Percentiles rank a stretch among this genome's conserved stretches.
Evolutionary conservation across 2,113 vertebrate genomes (phyloP).

Genomic region (Chlorodrepanis virens): DNA sequence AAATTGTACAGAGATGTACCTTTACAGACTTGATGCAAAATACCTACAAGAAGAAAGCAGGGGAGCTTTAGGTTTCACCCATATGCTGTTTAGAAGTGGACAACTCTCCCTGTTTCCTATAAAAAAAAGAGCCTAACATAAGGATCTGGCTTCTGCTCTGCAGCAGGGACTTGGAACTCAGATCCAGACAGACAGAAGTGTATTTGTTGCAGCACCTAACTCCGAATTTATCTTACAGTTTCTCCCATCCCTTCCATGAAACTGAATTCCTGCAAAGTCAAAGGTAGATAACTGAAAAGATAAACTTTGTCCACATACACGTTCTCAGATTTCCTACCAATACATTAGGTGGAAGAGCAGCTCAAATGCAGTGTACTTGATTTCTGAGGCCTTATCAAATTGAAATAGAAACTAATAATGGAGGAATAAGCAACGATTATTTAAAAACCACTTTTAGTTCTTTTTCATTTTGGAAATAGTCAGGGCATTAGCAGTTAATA

Average conservation of each 20-base stretch:
- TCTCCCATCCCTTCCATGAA: background rate
- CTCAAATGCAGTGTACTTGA: background rate
- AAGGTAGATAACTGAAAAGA: background rate
- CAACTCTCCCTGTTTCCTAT: background rate
- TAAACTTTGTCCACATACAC: background rate
- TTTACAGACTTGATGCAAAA: background rate
- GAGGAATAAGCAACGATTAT: background rate
- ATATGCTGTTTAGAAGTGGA: background rate
- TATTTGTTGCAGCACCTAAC: background rate
- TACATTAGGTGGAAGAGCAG: background rate
- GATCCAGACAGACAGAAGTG: background rate
- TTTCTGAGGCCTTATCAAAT: background rate
- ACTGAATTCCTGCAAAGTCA: background rate
- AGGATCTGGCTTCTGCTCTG: background rate
- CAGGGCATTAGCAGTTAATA: background rate
- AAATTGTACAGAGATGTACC: background rate
- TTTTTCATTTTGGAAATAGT: background rate
- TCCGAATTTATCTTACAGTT: background rate
- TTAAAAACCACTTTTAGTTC: background rate
- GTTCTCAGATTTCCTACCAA: background rate
- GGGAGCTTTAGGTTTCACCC: background rate
- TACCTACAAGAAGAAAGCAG: background rate
- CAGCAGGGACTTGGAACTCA: background rate
- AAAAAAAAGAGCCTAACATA: background rate
- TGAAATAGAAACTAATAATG: background rate